A percentile compares a stretch with the other conserved stretches of the same genome.
phyloP scores from a whole-genome alignment of 1,140 invertebrate genomes.

The Platyscapa corneri region DNA sequence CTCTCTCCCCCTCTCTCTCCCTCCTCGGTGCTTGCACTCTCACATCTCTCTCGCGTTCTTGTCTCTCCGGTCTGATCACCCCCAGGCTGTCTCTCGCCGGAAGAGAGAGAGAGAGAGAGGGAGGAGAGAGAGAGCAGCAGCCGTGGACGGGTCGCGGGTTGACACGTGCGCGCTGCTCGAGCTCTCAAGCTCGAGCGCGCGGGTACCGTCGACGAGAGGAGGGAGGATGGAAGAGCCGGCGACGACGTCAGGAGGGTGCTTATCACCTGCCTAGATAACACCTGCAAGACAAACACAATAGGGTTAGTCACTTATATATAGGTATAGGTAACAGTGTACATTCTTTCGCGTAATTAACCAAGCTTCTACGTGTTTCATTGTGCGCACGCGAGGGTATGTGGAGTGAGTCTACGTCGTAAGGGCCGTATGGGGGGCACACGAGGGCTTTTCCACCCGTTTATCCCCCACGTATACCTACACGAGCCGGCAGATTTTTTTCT shows the following conservation, averaged over 20 bases:
- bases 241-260: slow-evolving; percentile 55
- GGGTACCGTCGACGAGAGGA: background rate
- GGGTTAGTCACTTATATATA: slow-evolving; percentile 10
- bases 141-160: background rate
- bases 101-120: background rate
- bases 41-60: slow-evolving; percentile 50
- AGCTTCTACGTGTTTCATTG: background rate
- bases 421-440: background rate
- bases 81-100: background rate
- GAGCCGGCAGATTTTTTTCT: background rate
- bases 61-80: slow-evolving; percentile 41
- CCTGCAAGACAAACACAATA: slow-evolving; percentile 60
- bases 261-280: slow-evolving; percentile 64
- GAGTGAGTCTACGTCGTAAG: background rate
- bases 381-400: background rate
- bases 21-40: slow-evolving; percentile 25
- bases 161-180: background rate
- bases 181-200: background rate
- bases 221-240: background rate
- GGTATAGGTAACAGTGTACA: background rate
- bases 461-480: slow-evolving; percentile 20
- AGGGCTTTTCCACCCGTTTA: slow-evolving; percentile 52
- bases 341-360: slow-evolving; percentile 60
- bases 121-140: background rate
- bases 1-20: slow-evolving; percentile 46